phyloP scores from a whole-genome alignment of 2,113 vertebrate genomes.

The Tragelaphus strepsiceros region DNA sequence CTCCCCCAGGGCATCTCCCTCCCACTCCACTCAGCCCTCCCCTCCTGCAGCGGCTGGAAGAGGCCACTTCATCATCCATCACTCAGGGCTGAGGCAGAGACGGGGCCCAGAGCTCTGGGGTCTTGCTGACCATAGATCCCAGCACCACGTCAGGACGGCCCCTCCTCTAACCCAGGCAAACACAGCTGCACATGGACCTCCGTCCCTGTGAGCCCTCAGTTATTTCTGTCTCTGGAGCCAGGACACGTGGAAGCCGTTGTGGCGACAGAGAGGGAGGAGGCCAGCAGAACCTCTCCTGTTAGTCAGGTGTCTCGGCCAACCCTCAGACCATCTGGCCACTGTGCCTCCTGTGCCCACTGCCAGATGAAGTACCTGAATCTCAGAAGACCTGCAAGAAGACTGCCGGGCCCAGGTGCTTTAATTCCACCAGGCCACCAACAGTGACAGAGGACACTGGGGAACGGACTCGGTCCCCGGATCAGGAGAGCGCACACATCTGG shows the following conservation, averaged over 20 bases:
- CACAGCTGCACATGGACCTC: fast-evolving
- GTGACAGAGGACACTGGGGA: background rate
- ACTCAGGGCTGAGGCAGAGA: background rate
- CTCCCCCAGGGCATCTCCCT: background rate
- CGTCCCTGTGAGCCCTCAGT: background rate
- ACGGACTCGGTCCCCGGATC: fast-evolving
- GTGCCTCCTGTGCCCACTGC: background rate
- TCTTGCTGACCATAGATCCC: background rate
- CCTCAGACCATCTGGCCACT: background rate
- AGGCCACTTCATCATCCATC: background rate
- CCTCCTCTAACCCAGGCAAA: background rate
- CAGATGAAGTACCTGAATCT: background rate
- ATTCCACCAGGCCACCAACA: background rate
- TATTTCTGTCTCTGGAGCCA: background rate
- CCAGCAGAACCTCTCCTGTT: background rate
- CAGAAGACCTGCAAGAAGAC: background rate
- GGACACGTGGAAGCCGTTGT: background rate
- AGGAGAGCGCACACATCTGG: fast-evolving
- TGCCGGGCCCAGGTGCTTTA: background rate
- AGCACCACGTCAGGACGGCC: background rate
- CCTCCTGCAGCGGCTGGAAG: background rate
- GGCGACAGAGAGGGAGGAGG: too few species aligned
- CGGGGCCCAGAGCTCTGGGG: background rate
- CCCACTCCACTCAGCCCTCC: background rate
- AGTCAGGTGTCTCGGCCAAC: background rate